phyloP scores from a whole-genome alignment of 2,113 vertebrate genomes.

The Mola mola region DNA sequence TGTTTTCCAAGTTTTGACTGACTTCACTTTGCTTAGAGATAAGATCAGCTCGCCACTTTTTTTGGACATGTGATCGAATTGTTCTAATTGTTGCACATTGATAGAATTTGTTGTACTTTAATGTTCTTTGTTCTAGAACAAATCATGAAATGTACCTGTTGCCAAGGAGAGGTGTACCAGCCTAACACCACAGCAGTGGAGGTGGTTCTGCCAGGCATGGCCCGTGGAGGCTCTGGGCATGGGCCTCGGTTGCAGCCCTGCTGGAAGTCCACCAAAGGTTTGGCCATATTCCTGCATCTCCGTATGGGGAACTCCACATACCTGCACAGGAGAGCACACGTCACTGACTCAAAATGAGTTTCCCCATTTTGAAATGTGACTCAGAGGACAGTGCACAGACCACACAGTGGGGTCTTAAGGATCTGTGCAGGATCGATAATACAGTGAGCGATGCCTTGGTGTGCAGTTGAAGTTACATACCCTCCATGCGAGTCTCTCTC shows the following conservation, averaged over 20 bases:
- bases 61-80: too few species aligned
- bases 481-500: constrained; percentile 87
- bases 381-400: constrained; percentile 8
- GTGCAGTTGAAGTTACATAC: constrained; percentile 54
- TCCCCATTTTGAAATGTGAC: constrained; percentile 12
- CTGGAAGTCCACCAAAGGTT: constrained; percentile 84
- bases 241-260: constrained; percentile 84
- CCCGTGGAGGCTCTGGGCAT: constrained; percentile 75
- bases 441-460: constrained; percentile 16
- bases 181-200: constrained; percentile 72
- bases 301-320: constrained; percentile 85
- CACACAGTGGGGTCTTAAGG: constrained; percentile 23
- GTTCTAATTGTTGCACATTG: too few species aligned
- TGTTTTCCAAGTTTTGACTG: too few species aligned
- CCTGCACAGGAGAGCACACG: constrained; percentile 33
- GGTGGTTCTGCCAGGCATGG: constrained; percentile 42
- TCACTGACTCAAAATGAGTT: background rate
- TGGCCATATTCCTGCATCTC: constrained; percentile 90
- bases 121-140: too few species aligned
- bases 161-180: constrained; percentile 96
- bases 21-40: too few species aligned
- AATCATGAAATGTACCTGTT: constrained; percentile 83
- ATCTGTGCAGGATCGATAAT: constrained; percentile 22
- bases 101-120: too few species aligned
- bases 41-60: too few species aligned